phyloP scores from a whole-genome alignment of 2,113 vertebrate genomes.

The Notarius lentiginosus region DNA sequence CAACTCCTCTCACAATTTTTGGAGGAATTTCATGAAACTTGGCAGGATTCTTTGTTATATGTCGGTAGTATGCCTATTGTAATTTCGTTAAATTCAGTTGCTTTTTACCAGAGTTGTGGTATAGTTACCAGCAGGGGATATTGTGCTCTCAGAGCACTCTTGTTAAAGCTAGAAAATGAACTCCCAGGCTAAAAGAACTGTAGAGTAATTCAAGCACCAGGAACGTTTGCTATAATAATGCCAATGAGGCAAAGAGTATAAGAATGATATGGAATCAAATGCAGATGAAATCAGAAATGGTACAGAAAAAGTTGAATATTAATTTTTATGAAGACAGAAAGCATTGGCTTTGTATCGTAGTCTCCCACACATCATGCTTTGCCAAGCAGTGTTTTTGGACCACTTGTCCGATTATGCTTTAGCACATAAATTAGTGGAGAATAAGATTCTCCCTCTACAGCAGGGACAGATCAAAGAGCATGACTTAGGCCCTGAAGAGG shows the following conservation, averaged over 20 bases:
- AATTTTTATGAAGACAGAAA: not conserved
- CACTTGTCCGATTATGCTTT: constrained; percentile 15
- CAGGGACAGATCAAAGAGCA: constrained; percentile 40
- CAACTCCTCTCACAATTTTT: too few relatives aligned
- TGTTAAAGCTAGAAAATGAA: too few relatives aligned
- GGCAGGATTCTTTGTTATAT: too few relatives aligned
- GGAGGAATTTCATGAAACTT: too few relatives aligned
- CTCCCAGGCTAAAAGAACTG: not conserved
- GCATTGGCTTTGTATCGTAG: not conserved
- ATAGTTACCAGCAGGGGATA: too few relatives aligned
- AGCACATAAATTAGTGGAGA: constrained; percentile 30
- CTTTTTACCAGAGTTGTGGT: too few relatives aligned
- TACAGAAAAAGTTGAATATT: not conserved
- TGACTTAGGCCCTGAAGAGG: constrained; percentile 31
- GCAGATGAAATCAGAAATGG: not conserved
- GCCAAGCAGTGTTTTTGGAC: not conserved
- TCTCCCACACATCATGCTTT: not conserved
- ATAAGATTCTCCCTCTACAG: constrained; percentile 25
- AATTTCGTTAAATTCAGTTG: too few relatives aligned
- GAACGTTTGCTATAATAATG: not conserved
- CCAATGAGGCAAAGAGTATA: not conserved
- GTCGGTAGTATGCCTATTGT: too few relatives aligned
- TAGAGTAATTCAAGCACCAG: not conserved
- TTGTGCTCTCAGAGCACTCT: too few relatives aligned
- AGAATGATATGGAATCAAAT: not conserved